Percentiles rank a stretch among this genome's conserved stretches.
Evolutionary conservation across 2,888 invertebrate genomes (phyloP).

Genomic region (Tinea pellionella): DNA sequence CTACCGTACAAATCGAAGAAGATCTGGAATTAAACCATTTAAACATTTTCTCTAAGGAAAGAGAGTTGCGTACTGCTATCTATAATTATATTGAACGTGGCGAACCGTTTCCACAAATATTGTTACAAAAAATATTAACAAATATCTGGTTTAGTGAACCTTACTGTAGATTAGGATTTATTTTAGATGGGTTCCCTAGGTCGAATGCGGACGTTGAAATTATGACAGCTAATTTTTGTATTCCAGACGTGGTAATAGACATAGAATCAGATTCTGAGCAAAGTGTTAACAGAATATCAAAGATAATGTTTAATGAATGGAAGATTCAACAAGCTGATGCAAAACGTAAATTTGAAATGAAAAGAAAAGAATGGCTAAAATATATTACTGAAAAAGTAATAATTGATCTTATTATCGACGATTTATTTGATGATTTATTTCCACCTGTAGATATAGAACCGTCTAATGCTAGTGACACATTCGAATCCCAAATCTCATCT

Average conservation of each 20-base stretch:
- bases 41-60: conserved; percentile 45
- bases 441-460: conserved; percentile 15
- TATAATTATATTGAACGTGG: conserved; percentile 62
- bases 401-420: conserved; percentile 36
- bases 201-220: conserved; percentile 62
- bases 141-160: conserved; percentile 67
- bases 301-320: conserved; percentile 44
- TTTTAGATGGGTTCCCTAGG: conserved; percentile 74
- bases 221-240: conserved; percentile 54
- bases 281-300: conserved; percentile 36
- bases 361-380: conserved; percentile 35
- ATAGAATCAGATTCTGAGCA: conserved; percentile 43
- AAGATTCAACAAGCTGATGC: conserved; percentile 44
- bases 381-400: conserved; percentile 39
- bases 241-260: conserved; percentile 71
- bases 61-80: conserved; percentile 40
- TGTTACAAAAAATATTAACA: conserved; percentile 51
- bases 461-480: background rate
- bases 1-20: conserved; percentile 29
- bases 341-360: conserved; percentile 30
- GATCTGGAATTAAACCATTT: conserved; percentile 43
- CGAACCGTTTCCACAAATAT: conserved; percentile 43
- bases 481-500: conserved; percentile 12
- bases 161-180: conserved; percentile 56
- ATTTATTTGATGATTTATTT: conserved; percentile 32